Evolutionary conservation across 2,888 invertebrate species (phyloP), one percentile per base, ranked within the genome.

Genomic region (Erebia ligea): DNA sequence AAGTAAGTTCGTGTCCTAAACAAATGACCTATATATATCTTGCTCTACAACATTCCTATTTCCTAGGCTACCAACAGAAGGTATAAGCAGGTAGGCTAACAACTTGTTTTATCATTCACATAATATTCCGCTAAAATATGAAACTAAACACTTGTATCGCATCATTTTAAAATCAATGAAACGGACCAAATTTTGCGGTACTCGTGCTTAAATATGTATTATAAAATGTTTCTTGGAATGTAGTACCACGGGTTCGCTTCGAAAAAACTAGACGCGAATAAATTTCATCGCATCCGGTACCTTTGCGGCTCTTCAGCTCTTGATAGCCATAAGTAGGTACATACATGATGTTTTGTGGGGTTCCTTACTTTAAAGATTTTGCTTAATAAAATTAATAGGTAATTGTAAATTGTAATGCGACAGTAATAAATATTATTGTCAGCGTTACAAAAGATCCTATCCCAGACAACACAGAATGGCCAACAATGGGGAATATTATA

Each of bases 201-300:
- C 67, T 68, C 50, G 70, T 68, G 69, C 70, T 72, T 73, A 57
- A 71, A 70, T 80, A 80, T 67, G 69, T 80, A 80, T 19, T 82
- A 82, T 81, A 84, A 86, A 86, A 87, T 81, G 80, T 84, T 78
- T 75, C 76, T 82, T 81, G 90, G 90, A 91, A 91, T 91, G 90
- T 88, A 87, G 88, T 85, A 81, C 81, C 85, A 84, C 87, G 80
- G 86, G 87, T 86, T 82, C 85, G 80, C 81, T 85, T 85, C 83
- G 77, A 86, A 87, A 87, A 88, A 91, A 90, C 88, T 89, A 90
- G 90, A 88, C 86, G 88, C 91, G 88, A 91, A 91, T 90, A 90
- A 89, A 89, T 91, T 90, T 90, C 86, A 91, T 91, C 90, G 90
- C 90, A 91, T 91, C 90, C 90, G 91, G 92, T 92, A 90, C 90